Percentiles rank a stretch among this genome's conserved stretches.
Conservation (phyloP, 2,888 invertebrate genomes). For the Acholoe squamosa region DNA sequence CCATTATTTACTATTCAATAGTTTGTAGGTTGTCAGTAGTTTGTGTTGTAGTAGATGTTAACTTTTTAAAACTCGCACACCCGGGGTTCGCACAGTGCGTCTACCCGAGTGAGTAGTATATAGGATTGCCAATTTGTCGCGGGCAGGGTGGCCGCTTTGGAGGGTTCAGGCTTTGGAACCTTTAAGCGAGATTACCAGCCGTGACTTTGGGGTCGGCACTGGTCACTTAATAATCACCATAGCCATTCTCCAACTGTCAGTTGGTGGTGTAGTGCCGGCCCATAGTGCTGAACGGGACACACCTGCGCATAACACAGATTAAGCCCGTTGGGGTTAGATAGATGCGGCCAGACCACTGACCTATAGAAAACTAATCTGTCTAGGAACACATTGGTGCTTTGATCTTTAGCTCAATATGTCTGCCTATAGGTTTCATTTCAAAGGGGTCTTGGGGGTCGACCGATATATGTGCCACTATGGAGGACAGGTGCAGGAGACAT, state of each 20-base stretch:
- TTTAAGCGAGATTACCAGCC: too few species aligned
- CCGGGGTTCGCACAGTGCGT: too few species aligned
- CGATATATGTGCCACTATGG: neutral
- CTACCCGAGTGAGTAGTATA: neutral
- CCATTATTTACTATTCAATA: neutral
- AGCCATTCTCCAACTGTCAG: too few species aligned
- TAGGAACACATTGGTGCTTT: neutral
- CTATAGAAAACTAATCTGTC: neutral
- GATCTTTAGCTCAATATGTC: neutral
- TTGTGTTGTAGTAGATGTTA: too few species aligned
- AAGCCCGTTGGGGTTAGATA: neutral
- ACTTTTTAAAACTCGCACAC: too few species aligned
- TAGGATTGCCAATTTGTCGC: neutral
- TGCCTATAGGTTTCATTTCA: neutral
- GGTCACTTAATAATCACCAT: too few species aligned
- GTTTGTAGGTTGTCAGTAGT: neutral
- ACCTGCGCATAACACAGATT: too few species aligned
- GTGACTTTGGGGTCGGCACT: too few species aligned
- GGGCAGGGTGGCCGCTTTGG: neutral
- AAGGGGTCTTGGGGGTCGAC: too few species aligned
- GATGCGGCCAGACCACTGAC: neutral
- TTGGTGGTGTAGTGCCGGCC: too few species aligned
- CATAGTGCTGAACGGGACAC: too few species aligned
- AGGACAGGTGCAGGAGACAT: neutral
- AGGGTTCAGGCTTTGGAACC: too few species aligned